Percentiles rank a stretch among this genome's conserved stretches.
Conservation (phyloP, 2,797 vertebrate species). For the Carduelis carduelis region DNA sequence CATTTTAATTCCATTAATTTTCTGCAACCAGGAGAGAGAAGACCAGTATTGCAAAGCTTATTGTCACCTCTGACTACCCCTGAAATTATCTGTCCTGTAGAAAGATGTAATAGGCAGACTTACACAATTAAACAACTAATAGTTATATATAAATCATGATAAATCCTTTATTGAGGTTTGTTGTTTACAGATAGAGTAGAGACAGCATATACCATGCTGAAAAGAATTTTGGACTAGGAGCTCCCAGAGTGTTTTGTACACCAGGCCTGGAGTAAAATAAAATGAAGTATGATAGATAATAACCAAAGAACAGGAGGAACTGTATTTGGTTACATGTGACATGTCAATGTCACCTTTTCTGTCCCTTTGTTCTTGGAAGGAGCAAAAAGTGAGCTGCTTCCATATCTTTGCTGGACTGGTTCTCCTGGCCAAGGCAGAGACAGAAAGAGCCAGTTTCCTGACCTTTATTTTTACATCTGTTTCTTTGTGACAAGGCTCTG, state of each 20-base stretch:
- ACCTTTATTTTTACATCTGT: neutral
- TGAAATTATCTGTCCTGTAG: neutral
- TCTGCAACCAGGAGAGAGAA: neutral
- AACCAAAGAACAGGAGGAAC: neutral
- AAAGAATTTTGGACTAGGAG: neutral
- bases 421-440: neutral
- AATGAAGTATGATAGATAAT: neutral
- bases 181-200: neutral
- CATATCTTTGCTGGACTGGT: neutral
- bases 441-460: neutral
- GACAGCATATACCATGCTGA: neutral
- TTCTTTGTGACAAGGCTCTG: neutral
- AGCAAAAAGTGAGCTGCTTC: neutral
- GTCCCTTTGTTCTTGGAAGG: neutral
- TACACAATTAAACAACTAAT: neutral
- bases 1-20: neutral
- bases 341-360: neutral
- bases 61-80: neutral
- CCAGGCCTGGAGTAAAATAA: neutral
- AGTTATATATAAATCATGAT: neutral
- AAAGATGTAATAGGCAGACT: neutral
- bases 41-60: neutral
- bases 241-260: neutral
- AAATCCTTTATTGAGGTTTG: neutral
- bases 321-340: neutral